Base-by-base conservation (phyloP, 2,113 vertebrate species). In the Rhinolophus sinicus region DNA sequence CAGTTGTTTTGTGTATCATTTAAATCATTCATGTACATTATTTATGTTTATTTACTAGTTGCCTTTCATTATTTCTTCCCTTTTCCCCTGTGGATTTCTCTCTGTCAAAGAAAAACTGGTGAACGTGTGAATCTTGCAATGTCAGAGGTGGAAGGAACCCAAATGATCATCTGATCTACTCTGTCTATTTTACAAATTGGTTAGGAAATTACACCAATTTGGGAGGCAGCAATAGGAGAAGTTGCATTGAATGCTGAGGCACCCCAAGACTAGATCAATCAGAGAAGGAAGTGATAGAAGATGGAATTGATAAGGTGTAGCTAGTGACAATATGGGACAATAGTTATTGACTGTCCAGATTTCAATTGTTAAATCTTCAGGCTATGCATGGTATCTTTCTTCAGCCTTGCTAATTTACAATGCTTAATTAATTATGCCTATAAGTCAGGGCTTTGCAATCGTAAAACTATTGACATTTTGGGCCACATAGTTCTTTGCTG, bases 31-130 rank as follows among this genome's bases (percentile, higher is more conserved):
- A 40, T 56, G 5, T 77, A 26, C 5, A 64, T 50, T 35, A 75
- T 76, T 54, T 95, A n/a, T 56, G 11, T 38, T 38, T 88, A n/a
- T 87, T 93, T 96, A 76, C 30, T 83, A 24, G 86, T 82, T 94
- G 8, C 6, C 28, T 83, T 77, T 40, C 10, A 47, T 73, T 77
- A 28, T 56, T 76, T 92, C 14, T 65, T 5, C 58, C 8, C 21
- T 33, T 10, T 54, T 8, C 47, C 2, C 12, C 15, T 19, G 11
- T 82, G 50, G 3, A 86, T 90, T 95, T 96, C 18, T 86, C 6
- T 65, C 19, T 26, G 21, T 72, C 0, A 54, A 65, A 87, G 38
- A 40, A 77, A 30, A 82, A 30, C 16, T 44, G 6, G 11, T 28
- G 69, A 76, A 76, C 35, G 47, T 3, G 38, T 13, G 35, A 40